Conservation (phyloP, 2,113 vertebrate species). For the Apteryx mantelli region DNA sequence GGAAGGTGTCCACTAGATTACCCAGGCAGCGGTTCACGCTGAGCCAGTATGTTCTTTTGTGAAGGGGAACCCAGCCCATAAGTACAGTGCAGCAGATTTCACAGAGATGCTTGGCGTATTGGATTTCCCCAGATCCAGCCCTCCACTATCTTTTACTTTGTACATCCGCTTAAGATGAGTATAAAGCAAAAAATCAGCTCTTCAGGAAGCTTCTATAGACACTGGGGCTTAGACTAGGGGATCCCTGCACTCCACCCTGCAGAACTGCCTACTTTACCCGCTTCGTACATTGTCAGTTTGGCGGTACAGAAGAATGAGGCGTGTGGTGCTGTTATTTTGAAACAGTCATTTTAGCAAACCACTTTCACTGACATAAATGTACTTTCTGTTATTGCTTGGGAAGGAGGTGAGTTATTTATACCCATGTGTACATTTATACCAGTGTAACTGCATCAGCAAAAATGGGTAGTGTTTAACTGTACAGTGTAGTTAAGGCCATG, state of each 20-base stretch:
- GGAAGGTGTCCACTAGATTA: background rate
- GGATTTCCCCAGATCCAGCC: background rate
- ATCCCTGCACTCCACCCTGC: background rate
- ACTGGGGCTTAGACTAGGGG: background rate
- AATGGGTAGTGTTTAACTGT: background rate
- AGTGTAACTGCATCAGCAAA: background rate
- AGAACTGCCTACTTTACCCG: background rate
- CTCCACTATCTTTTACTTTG: background rate
- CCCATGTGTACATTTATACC: background rate
- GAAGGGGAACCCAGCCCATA: background rate
- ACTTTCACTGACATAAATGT: background rate
- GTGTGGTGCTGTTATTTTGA: background rate
- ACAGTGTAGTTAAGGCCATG: background rate
- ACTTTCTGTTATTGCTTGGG: background rate
- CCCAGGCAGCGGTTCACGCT: background rate
- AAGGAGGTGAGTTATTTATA: background rate
- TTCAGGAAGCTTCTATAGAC: background rate
- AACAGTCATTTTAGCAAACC: background rate
- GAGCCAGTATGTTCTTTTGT: fast-evolving
- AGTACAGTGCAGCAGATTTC: background rate
- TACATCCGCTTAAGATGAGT: background rate
- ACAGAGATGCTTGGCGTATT: background rate
- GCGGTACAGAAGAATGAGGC: background rate
- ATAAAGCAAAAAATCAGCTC: background rate
- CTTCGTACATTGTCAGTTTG: background rate